A percentile compares a stretch with the other conserved stretches of the same genome.
phyloP scores from a whole-genome alignment of 2,797 vertebrate species.

The Gallirallus australis region DNA sequence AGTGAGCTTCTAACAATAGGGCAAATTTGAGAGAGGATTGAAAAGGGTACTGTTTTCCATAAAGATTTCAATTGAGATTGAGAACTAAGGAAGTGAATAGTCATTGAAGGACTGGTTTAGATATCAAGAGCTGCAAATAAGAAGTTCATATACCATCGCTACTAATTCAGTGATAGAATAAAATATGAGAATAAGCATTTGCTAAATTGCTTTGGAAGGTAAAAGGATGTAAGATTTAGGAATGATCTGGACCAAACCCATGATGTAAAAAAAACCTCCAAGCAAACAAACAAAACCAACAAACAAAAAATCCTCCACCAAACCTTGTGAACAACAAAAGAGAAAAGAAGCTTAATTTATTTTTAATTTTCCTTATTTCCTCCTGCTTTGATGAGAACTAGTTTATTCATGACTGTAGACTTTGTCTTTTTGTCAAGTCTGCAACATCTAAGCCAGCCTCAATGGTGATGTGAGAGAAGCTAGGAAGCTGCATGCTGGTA shows the following conservation, averaged over 20 bases:
- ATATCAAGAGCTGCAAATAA: not conserved
- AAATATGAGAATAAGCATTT: not conserved
- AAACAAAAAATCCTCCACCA: not conserved
- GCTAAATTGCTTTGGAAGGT: not conserved
- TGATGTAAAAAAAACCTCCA: not conserved
- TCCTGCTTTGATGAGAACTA: not conserved
- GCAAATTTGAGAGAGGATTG: not conserved
- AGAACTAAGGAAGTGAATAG: not conserved
- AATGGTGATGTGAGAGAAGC: not conserved
- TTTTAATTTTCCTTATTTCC: not conserved
- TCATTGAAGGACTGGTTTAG: not conserved
- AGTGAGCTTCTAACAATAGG: not conserved
- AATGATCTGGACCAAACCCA: not conserved
- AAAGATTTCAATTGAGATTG: not conserved
- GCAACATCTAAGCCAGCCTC: not conserved
- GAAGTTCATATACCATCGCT: not conserved
- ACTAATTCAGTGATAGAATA: not conserved
- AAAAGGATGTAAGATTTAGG: not conserved
- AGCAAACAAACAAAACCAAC: too few species aligned
- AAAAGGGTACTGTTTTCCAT: not conserved
- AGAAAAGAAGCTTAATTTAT: not conserved
- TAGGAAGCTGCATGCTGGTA: not conserved
- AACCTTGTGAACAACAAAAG: accelerated
- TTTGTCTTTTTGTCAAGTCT: not conserved
- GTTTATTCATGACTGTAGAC: not conserved